Percentiles rank a stretch among this genome's conserved stretches.
These are phyloP conservation scores for Fregata magnificens DNA, from an alignment of 2,113 vertebrate species.

Conservation along the genomic window DNA sequence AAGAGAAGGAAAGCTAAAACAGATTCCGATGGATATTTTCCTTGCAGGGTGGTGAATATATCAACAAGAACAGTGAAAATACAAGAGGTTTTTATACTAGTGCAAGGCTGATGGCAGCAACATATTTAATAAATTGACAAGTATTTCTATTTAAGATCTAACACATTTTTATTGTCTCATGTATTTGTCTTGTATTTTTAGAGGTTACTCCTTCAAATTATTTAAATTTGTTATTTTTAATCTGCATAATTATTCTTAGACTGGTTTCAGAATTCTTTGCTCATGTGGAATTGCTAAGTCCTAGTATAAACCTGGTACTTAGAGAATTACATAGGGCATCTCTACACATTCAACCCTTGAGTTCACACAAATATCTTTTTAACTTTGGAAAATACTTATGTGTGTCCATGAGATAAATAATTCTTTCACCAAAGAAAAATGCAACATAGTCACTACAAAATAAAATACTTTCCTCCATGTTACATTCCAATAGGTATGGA, in stretches of 20 bases:
- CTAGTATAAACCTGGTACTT: not conserved
- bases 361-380: not conserved
- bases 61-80: not conserved
- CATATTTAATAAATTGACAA: not conserved
- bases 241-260: not conserved
- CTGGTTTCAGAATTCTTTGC: not conserved
- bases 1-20: not conserved
- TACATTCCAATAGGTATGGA: not conserved
- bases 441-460: not conserved
- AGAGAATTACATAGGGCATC: rapidly evolving
- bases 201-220: not conserved
- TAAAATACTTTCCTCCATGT: not conserved
- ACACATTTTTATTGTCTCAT: not conserved
- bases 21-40: not conserved
- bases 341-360: not conserved
- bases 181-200: not conserved
- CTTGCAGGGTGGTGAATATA: not conserved
- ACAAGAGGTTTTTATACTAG: not conserved
- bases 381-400: not conserved
- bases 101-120: not conserved
- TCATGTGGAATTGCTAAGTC: not conserved
- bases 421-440: not conserved
- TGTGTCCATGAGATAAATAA: not conserved
- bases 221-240: not conserved
- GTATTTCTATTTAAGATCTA: not conserved